These are phyloP conservation scores for Hemibagrus guttatus DNA, from an alignment of 2,797 vertebrate genomes.

Conservation along the genomic window DNA sequence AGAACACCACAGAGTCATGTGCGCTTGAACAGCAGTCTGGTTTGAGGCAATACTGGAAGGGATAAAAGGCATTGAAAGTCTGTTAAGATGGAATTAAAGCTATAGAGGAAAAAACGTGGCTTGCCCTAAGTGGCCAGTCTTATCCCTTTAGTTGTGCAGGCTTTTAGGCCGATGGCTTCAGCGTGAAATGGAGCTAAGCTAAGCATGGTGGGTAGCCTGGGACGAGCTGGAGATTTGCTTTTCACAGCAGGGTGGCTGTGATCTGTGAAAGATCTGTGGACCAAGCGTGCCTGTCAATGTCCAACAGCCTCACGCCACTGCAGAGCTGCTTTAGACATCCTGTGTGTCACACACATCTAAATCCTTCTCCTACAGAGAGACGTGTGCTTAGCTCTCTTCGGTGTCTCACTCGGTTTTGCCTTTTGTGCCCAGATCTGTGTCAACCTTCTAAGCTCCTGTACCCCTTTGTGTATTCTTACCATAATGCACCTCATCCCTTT, in stretches of 20 bases:
- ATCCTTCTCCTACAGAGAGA: constrained; percentile 55
- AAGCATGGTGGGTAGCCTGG: constrained; percentile 70
- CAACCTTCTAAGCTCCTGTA: constrained; percentile 31
- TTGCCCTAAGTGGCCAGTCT: constrained; percentile 69
- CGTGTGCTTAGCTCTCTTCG: constrained; percentile 36
- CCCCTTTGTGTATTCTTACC: background rate
- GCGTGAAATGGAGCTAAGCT: constrained; percentile 78
- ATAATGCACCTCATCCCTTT: constrained; percentile 5
- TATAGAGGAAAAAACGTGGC: constrained; percentile 20
- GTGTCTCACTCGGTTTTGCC: constrained; percentile 50
- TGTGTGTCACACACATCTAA: constrained; percentile 54
- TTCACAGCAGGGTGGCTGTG: constrained; percentile 72
- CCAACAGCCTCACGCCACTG: constrained; percentile 60
- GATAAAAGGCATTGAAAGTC: constrained; percentile 27
- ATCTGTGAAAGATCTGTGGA: constrained; percentile 73
- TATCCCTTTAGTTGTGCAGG: constrained; percentile 73
- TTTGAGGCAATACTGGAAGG: constrained; percentile 12
- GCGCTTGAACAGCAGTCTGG: constrained; percentile 28
- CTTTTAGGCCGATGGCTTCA: constrained; percentile 68
- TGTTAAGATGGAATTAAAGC: constrained; percentile 35
- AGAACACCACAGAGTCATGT: constrained; percentile 24
- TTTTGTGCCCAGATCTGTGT: constrained; percentile 56
- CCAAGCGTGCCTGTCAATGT: constrained; percentile 70
- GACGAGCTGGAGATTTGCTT: constrained; percentile 78
- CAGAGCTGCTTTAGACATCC: constrained; percentile 45